A percentile compares a stretch with the other conserved stretches of the same genome.
Evolutionary conservation across 2,113 vertebrate genomes (phyloP).

Genomic region (Myiagra hebetior): DNA sequence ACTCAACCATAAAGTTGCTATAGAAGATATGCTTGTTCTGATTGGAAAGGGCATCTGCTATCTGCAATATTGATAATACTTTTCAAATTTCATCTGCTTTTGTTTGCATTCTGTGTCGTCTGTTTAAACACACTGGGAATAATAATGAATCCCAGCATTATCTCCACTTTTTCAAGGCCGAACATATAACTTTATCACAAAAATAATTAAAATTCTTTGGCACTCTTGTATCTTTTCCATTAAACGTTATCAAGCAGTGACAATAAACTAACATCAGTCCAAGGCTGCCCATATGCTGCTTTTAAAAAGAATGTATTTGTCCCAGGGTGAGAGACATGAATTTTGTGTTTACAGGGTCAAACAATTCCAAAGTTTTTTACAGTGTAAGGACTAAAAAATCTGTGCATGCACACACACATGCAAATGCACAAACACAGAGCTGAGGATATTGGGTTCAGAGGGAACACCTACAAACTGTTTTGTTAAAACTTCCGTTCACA

Average conservation of each 20-base stretch:
- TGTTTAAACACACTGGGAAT: constrained; percentile 99
- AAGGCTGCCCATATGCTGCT: constrained; percentile 86
- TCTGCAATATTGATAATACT: constrained; percentile 99
- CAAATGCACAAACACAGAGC: constrained; percentile 15
- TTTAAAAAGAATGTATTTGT: constrained; percentile 82
- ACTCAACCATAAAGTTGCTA: constrained; percentile 98
- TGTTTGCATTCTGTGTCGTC: constrained; percentile 99
- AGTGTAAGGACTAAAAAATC: constrained; percentile 68
- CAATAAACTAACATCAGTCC: constrained; percentile 92
- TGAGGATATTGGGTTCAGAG: constrained; percentile 52
- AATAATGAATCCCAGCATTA: constrained; percentile 99
- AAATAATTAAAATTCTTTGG: constrained; percentile 99
- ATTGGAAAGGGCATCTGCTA: constrained; percentile 99
- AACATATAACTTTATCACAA: constrained; percentile 99
- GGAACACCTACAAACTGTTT: constrained; percentile 61
- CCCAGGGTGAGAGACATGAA: constrained; percentile 79
- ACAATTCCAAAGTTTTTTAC: constrained; percentile 72
- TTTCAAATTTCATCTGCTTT: constrained; percentile 99
- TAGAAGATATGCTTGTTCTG: constrained; percentile 98
- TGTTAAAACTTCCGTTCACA: constrained; percentile 65
- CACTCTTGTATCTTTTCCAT: constrained; percentile 98
- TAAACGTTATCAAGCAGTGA: constrained; percentile 97
- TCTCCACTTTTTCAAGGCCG: constrained; percentile 98
- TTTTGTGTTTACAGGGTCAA: constrained; percentile 82
- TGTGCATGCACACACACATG: constrained; percentile 26